These are phyloP conservation scores for Pelusios castaneus DNA, from an alignment of 2,113 vertebrate genomes.

Conservation along the genomic window DNA sequence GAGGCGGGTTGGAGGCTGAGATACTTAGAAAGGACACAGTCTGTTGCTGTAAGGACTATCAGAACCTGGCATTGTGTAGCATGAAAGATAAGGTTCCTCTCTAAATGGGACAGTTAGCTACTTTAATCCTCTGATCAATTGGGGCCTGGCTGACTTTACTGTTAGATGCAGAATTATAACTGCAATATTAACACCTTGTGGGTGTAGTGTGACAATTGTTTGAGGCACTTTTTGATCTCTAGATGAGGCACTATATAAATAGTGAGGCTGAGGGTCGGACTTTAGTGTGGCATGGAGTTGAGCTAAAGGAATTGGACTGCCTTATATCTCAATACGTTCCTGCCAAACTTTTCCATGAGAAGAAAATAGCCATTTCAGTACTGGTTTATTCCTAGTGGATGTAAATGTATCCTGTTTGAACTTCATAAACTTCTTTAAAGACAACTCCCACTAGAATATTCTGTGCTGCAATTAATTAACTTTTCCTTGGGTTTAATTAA, in stretches of 20 bases:
- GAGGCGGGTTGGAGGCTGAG: not conserved
- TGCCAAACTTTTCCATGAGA: not conserved
- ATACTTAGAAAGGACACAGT: not conserved
- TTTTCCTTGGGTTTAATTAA: not conserved
- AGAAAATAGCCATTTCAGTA: not conserved
- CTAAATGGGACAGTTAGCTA: not conserved
- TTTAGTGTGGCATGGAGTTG: not conserved
- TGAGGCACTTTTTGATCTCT: not conserved
- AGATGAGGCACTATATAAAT: not conserved
- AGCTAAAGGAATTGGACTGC: not conserved
- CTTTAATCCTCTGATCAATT: not conserved
- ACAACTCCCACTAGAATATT: not conserved
- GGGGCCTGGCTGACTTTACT: not conserved
- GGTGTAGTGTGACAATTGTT: not conserved
- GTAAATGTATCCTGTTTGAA: not conserved
- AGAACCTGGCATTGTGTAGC: not conserved
- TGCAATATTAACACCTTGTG: rapidly evolving
- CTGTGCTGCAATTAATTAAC: not conserved
- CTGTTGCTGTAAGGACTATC: no score
- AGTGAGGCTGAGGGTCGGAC: not conserved
- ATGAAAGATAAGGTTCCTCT: not conserved
- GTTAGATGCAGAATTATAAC: not conserved
- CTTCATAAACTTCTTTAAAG: not conserved
- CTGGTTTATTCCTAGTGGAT: rapidly evolving
- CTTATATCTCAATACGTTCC: not conserved